Evolutionary conservation across 2,113 vertebrate genomes (phyloP), one percentile per base, ranked within the genome.

Genomic region (Pituophis catenifer): DNA sequence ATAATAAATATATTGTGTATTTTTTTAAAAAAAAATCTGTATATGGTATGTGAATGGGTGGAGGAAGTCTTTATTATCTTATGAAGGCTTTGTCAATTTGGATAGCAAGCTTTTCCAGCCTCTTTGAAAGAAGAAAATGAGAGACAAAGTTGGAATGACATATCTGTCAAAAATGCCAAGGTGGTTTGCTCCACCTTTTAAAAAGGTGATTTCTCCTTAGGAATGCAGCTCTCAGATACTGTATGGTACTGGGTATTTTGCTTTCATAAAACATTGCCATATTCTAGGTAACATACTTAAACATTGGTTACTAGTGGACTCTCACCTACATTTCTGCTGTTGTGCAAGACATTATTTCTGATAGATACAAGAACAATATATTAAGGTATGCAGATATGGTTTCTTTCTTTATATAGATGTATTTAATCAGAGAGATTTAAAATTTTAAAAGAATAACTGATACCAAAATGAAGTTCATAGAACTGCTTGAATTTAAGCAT

Each of bases 41-140:
- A 59, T 91, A 91, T 89, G 17, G 90, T 91, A 52, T 58, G 3
- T 54, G 54, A 81, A 4, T 23, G 24, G 62, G 33, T 55, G 92
- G 48, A 91, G 91, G 65, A 62, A 55, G 5, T 2, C 4, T n/a
- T 33, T 62, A n/a, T 33, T 59, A 86, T 57, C 54, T 89, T 92
- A 54, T 94, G 26, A 91, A 65, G 38, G 86, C 23, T 94, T 91
- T 94, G 89, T 91, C 91, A 9, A 12, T 94, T 95, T 90, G n/a
- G 15, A 33, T 90, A 29, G 92, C 89, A 38, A 94, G 5, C 26
- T 89, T 93, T 57, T 87, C 85, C 92, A 95, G 65, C 91, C 91
- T 90, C 50, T 89, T 88, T 93, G 54, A 44, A 19, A 90, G 13
- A 91, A 70, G 92, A 23, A 93, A 89, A 54, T 58, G 85, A 58